Evolutionary conservation across 2,113 vertebrate species (phyloP), one percentile per base, ranked within the genome.

Genomic region (Podarcis cretensis): DNA sequence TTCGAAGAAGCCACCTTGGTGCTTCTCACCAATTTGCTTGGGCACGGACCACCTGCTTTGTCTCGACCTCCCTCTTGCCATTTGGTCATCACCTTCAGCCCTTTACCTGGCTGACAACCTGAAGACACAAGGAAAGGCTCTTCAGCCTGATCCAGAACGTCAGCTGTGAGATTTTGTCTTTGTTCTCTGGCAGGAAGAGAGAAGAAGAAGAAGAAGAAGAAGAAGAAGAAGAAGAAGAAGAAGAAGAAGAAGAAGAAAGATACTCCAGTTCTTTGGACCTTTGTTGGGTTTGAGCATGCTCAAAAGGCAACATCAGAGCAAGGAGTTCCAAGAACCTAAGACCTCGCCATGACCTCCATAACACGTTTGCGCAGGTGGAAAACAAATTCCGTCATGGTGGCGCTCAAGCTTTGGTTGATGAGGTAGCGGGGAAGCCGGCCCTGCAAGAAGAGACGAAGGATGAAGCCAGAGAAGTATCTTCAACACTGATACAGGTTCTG

Each of bases 341-440:
- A 77, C 87, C 77, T 87, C 95, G 91, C 76, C 16, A 96, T 94
- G 43, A 98, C 91, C 40, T 99, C 98, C 0, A 91, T 2, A 25
- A 99, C 90, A 0, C 97, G 98, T 92, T 98, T 98, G 2, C 99
- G 98, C 83, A 99, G 96, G 96, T 99, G 98, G 79, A 97, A 96
- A 96, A 98, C 95, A 89, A 99, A 99, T 87, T 99, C 99, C 48
- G 99, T 99, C 99, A 99, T 99, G 96, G 98, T 99, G 96, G 98
- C 98, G 0, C 98, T 98, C 83, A 99, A 96, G 94, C 98, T 99
- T 96, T 99, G 99, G 94, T 99, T 98, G 96, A 99, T 98, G 93
- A 99, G 98, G 97, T 99, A 99, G n/a, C 98, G 97, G 4, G 99
- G 98, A 90, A 99, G 97, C 65, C 97, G 98, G 59, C 99, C 99